These are phyloP conservation scores for Notolabrus celidotus DNA, from an alignment of 2,797 vertebrate genomes.

Conservation along the genomic window DNA sequence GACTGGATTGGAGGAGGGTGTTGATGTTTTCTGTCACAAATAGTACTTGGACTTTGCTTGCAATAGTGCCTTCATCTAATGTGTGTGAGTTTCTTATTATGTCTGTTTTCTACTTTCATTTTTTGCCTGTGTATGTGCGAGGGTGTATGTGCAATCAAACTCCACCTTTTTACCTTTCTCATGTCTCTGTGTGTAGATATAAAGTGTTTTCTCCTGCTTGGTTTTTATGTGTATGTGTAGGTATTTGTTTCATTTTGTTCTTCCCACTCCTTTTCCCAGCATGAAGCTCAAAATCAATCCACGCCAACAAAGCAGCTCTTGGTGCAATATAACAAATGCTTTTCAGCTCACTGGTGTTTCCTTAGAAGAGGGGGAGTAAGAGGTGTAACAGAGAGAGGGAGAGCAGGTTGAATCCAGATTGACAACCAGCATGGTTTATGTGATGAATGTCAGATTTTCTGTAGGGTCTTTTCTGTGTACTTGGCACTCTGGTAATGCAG, in stretches of 20 bases:
- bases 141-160: slow-evolving; percentile 54
- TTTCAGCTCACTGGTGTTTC: slow-evolving; percentile 16
- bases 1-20: slow-evolving; percentile 49
- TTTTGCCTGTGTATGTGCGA: slow-evolving; percentile 49
- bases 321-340: slow-evolving; percentile 15
- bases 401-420: slow-evolving; percentile 23
- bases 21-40: slow-evolving; percentile 74
- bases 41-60: slow-evolving; percentile 86
- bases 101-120: slow-evolving; percentile 67
- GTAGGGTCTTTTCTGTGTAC: slow-evolving; percentile 12
- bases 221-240: slow-evolving; percentile 30
- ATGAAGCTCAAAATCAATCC: slow-evolving; percentile 54
- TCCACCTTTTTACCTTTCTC: slow-evolving; percentile 50
- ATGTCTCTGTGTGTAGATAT: slow-evolving; percentile 38
- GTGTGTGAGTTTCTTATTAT: slow-evolving; percentile 57
- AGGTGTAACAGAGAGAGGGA: not conserved
- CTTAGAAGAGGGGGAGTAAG: slow-evolving; percentile 11
- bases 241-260: slow-evolving; percentile 42
- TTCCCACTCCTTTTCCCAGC: slow-evolving; percentile 43
- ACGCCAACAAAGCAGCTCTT: slow-evolving; percentile 38
- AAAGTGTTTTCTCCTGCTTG: slow-evolving; percentile 40
- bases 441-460: slow-evolving; percentile 28
- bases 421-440: slow-evolving; percentile 37
- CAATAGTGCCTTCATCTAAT: slow-evolving; percentile 89
- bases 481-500: not conserved